Evolutionary conservation across 1,140 invertebrate genomes (phyloP).

Genomic region (Drosophila oshimai): DNA sequence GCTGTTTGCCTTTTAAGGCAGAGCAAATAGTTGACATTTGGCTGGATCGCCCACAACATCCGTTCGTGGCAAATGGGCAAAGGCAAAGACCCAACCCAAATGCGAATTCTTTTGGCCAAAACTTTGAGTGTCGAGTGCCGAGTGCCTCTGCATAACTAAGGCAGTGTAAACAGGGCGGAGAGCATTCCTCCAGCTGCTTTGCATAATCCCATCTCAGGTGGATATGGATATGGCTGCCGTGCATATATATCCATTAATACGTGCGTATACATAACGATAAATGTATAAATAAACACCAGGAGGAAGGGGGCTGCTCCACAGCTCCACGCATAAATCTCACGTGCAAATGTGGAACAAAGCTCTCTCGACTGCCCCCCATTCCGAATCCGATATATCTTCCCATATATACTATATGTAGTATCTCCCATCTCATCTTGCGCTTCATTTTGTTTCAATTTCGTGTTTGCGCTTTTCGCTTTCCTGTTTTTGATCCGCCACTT

Average conservation of each 20-base stretch:
- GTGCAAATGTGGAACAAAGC: conserved; percentile 76
- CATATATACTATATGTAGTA: neutral
- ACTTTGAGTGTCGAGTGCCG: conserved; percentile 10
- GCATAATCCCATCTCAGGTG: conserved; percentile 68
- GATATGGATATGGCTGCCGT: conserved; percentile 15
- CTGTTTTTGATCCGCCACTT: conserved; percentile 20
- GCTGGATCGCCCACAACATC: conserved; percentile 66
- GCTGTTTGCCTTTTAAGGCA: conserved; percentile 57
- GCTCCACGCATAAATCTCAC: conserved; percentile 74
- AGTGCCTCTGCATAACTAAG: conserved; percentile 27
- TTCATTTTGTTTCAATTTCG: conserved; percentile 39
- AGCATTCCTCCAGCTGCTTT: conserved; percentile 26
- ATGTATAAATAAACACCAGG: conserved; percentile 69
- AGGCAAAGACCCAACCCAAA: conserved; percentile 33
- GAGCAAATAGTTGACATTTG: conserved; percentile 65
- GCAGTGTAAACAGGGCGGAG: conserved; percentile 36
- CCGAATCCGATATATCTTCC: neutral
- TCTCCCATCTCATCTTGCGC: conserved; percentile 19
- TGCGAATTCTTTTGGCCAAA: conserved; percentile 41
- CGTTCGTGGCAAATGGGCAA: conserved; percentile 21
- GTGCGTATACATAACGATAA: conserved; percentile 49
- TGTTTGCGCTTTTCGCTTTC: conserved; percentile 32
- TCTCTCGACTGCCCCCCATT: conserved; percentile 16
- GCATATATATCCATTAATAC: conserved; percentile 21
- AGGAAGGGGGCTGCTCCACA: conserved; percentile 13